Evolutionary conservation across 2,113 vertebrate species (phyloP), one percentile per base, ranked within the genome.

Genomic region (Anguilla rostrata): DNA sequence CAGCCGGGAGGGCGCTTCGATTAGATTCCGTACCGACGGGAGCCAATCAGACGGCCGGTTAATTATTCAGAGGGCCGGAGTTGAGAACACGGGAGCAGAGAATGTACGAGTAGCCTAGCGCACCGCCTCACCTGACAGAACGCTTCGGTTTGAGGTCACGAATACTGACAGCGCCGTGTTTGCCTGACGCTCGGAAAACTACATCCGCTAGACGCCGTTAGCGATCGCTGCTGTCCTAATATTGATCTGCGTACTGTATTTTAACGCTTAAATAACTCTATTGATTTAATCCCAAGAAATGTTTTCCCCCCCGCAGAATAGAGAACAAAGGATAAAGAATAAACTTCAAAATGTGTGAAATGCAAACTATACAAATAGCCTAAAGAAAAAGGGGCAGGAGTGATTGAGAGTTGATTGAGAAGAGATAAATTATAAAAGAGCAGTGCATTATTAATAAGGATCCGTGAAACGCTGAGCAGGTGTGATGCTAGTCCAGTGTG

Each of bases 81-180:
- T 75, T n/a, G 71, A 75, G 71, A 75, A 34, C 5, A 12, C 11
- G n/a, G n/a, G 71, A 22, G 9, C 26, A 2, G 60, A 66, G 60
- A 34, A 43, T 2, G 5, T 39, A 43, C 18, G 0, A 81, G 40
- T 7, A 34, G 43, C 8, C 4, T 8, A 46, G 5, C 43, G 8
- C 9, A 43, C 11, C 53, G 26, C 2, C 26, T 16, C 20, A n/a
- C 81, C 41, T 12, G 39, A 78, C 86, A 85, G 39, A 78, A 6
- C 91, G 91, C 91, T 84, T 57, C 88, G 80, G 92, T 92, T 78
- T 90, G 87, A 89, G 90, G 86, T 87, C 92, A 91, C 92, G 92
- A 91, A 92, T 92, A 85, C 81, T 86, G 90, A 93, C 63, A 80
- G 9, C 22, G 1, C 5, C 12, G 9, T 34, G 71, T 34, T 75